A percentile compares a stretch with the other conserved stretches of the same genome.
Conservation (phyloP, 2,797 vertebrate species). For the Notolepis coatsorum region DNA sequence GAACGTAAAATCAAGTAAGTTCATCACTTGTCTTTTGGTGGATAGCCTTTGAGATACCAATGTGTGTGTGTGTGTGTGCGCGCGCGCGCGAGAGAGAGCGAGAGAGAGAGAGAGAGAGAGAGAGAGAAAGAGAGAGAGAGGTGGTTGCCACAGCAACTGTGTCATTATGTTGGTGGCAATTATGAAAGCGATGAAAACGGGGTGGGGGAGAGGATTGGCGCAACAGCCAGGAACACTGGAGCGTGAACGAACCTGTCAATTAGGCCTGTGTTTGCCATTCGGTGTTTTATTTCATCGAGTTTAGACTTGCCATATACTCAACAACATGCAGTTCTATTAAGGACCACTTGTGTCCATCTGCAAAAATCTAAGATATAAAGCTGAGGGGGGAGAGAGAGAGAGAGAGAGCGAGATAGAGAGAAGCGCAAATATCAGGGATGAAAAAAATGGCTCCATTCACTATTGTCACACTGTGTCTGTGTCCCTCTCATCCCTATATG, state of each 20-base stretch:
- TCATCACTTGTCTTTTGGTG: constrained; percentile 18
- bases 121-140: constrained; percentile 45
- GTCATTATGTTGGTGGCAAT: constrained; percentile 87
- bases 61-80: constrained; percentile 17
- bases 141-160: constrained; percentile 87
- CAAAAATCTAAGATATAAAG: too few relatives aligned
- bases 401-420: too few relatives aligned
- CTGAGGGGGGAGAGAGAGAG: too few relatives aligned
- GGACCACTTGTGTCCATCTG: too few relatives aligned
- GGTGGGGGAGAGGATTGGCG: constrained; percentile 67
- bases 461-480: too few relatives aligned
- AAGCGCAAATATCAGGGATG: too few relatives aligned
- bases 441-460: too few relatives aligned
- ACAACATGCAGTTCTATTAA: constrained; percentile 11
- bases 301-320: constrained; percentile 1
- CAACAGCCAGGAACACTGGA: constrained; percentile 66
- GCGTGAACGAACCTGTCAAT: constrained; percentile 71
- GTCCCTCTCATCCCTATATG: too few relatives aligned
- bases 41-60: constrained; percentile 54
- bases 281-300: constrained; percentile 34
- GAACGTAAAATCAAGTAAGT: constrained; percentile 22
- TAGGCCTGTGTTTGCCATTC: constrained; percentile 51
- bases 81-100: constrained; percentile 15
- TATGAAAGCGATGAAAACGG: constrained; percentile 81
- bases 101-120: constrained; percentile 25